These are phyloP conservation scores for Metopolophium dirhodum DNA, from an alignment of 1,140 invertebrate species.

Conservation along the genomic window DNA sequence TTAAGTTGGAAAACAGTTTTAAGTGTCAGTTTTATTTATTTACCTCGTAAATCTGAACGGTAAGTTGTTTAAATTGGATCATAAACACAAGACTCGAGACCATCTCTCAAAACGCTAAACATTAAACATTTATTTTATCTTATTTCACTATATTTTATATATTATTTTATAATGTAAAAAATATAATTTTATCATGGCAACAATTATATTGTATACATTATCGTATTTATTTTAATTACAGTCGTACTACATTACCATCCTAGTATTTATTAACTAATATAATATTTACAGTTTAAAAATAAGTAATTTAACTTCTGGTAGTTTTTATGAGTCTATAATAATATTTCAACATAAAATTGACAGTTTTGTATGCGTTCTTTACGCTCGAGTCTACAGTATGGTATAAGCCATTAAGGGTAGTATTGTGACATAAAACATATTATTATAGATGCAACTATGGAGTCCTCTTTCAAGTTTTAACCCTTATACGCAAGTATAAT, in stretches of 20 bases:
- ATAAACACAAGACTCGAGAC: not conserved
- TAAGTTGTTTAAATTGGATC: conserved; percentile 29
- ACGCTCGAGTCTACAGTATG: not conserved
- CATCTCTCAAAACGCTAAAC: not conserved
- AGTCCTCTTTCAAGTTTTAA: conserved; percentile 7
- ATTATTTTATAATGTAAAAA: not conserved
- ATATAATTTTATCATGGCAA: not conserved
- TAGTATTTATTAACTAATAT: not conserved
- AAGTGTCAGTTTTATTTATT: conserved; percentile 32
- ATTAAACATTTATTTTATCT: conserved; percentile 27
- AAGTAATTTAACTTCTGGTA: not conserved
- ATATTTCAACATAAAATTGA: not conserved
- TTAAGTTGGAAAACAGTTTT: not conserved
- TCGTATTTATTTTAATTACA: not conserved
- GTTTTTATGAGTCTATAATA: no score
- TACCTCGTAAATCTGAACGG: conserved; percentile 2
- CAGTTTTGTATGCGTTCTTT: not conserved
- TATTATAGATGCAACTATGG: not conserved
- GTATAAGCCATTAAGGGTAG: not conserved
- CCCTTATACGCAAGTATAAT: not conserved
- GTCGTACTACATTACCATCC: not conserved
- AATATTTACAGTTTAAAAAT: not conserved
- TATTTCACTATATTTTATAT: not conserved
- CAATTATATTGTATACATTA: no score
- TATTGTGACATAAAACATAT: not conserved